These are phyloP conservation scores for Spheniscus mendiculus DNA, from an alignment of 2,113 vertebrate species.

Conservation along the genomic window DNA sequence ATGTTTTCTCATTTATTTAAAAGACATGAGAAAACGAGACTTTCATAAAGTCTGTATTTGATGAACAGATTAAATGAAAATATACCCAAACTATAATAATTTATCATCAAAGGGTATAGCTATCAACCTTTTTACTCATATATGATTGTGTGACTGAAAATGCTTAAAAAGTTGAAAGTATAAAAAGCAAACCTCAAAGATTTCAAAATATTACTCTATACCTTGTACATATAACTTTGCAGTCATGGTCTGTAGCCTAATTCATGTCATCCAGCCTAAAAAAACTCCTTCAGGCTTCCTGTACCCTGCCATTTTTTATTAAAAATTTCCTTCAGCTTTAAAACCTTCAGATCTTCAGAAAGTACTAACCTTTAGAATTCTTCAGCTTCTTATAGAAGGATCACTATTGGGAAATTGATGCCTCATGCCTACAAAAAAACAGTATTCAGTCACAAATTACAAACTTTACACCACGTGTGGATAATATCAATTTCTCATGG, in stretches of 20 bases:
- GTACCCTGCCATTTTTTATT: background rate
- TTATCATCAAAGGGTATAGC: background rate
- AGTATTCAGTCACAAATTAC: background rate
- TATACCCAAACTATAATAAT: background rate
- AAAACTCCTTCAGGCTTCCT: background rate
- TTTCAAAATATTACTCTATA: background rate
- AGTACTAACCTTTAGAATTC: background rate
- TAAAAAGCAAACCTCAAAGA: background rate
- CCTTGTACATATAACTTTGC: background rate
- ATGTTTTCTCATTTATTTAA: background rate
- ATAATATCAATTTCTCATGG: background rate
- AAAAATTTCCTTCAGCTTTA: slow-evolving; percentile 39
- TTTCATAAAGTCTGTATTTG: background rate
- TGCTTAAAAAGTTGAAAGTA: background rate
- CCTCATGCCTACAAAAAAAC: background rate
- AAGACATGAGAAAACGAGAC: background rate
- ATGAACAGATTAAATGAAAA: background rate
- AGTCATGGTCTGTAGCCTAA: background rate
- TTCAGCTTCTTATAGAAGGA: background rate
- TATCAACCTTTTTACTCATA: background rate
- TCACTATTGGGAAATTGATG: background rate
- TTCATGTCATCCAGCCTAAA: background rate
- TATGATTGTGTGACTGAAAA: background rate
- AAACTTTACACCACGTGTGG: background rate
- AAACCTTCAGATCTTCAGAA: background rate